Conservation (phyloP, 1,140 invertebrate species). For the Papilio aristodemus region DNA sequence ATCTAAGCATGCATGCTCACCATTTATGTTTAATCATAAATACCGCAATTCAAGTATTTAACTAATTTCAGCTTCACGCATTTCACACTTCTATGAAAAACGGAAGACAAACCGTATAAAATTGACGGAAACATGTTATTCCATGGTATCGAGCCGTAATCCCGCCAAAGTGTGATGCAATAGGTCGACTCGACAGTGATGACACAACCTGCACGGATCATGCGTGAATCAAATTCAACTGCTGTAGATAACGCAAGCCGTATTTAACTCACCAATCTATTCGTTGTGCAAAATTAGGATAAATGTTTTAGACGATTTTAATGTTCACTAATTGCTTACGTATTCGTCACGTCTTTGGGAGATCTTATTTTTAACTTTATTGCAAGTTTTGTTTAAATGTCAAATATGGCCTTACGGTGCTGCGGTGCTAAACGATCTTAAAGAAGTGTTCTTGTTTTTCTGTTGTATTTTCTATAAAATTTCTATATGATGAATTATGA, state of each 20-base stretch:
- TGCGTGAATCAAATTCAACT: conserved; percentile 1
- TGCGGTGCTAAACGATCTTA: no score
- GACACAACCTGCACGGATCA: background rate
- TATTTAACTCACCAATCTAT: conserved; percentile 7
- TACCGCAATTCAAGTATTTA: no score
- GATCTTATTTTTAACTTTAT: background rate
- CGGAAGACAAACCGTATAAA: no score
- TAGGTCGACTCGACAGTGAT: background rate
- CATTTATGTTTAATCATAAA: no score
- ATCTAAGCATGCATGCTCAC: no score
- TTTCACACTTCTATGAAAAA: no score
- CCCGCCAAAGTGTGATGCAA: background rate
- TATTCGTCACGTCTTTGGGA: background rate
- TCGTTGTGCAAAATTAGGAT: background rate
- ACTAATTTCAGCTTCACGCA: no score
- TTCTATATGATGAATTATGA: no score
- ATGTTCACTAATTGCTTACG: background rate
- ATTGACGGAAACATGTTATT: no score
- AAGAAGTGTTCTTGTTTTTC: no score
- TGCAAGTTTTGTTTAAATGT: background rate
- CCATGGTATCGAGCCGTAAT: background rate
- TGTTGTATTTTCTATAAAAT: no score
- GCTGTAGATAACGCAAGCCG: background rate
- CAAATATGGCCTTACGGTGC: no score
- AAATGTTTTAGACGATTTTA: background rate